phyloP scores from a whole-genome alignment of 2,888 invertebrate genomes.

The Acleris cristana region DNA sequence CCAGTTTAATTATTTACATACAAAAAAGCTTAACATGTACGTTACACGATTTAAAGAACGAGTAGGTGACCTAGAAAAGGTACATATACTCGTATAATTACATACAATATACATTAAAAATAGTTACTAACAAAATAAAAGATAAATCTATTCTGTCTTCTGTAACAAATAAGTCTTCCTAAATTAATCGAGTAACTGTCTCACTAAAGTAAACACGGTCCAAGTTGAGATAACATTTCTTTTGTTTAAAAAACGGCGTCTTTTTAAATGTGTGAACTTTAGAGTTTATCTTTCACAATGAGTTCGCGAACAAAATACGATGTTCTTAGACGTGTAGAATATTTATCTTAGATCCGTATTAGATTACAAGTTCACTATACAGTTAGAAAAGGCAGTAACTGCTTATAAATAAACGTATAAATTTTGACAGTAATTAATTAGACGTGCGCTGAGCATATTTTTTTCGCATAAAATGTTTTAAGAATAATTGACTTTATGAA shows the following conservation, averaged over 20 bases:
- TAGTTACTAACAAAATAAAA: too few species aligned
- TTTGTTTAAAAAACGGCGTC: constrained; percentile 34
- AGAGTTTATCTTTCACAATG: constrained; percentile 22
- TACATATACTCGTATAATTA: too few species aligned
- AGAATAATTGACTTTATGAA: too few species aligned
- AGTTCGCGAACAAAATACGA: constrained; percentile 23
- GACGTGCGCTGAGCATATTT: too few species aligned
- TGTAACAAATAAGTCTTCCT: background rate
- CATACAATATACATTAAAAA: too few species aligned
- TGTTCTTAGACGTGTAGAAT: constrained; percentile 5
- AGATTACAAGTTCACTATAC: constrained; percentile 15
- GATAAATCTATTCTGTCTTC: too few species aligned
- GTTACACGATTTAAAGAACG: too few species aligned
- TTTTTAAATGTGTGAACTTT: constrained; percentile 31
- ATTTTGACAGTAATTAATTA: too few species aligned
- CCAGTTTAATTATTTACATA: too few species aligned
- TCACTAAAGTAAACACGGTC: background rate
- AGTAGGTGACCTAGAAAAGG: too few species aligned
- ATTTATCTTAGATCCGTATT: constrained; percentile 10
- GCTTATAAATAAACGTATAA: background rate
- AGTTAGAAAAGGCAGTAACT: constrained; percentile 9
- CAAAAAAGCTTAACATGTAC: too few species aligned
- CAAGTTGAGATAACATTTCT: constrained; percentile 12
- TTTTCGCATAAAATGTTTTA: too few species aligned
- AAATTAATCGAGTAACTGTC: constrained; percentile 3